A percentile compares a stretch with the other conserved stretches of the same genome.
Conservation (phyloP, 2,888 invertebrate species). For the Unio delphinus region DNA sequence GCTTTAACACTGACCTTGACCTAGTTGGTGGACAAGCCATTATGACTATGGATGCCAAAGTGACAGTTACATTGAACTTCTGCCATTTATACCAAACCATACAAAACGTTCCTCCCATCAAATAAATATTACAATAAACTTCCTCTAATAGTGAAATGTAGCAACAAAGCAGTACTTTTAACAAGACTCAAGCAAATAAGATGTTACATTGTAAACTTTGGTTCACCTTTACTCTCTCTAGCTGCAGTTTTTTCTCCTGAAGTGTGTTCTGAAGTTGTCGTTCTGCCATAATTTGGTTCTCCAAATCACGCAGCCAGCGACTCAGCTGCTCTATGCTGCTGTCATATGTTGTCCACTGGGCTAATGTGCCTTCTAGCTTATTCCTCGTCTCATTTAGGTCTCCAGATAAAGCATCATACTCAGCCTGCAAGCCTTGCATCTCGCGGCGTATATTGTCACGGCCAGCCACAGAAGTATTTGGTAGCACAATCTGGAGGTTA, state of each 20-base stretch:
- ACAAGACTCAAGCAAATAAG: too few species aligned
- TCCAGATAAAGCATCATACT: conserved; percentile 90
- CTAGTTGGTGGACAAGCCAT: too few species aligned
- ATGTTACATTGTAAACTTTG: background rate
- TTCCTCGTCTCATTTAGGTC: conserved; percentile 80
- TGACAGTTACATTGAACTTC: too few species aligned
- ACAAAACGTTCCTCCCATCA: background rate
- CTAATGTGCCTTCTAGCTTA: conserved; percentile 86
- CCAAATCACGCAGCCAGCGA: conserved; percentile 84
- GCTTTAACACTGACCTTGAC: too few species aligned
- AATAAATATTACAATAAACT: background rate
- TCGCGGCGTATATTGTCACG: conserved; percentile 89
- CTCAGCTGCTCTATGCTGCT: conserved; percentile 85
- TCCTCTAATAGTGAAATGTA: too few species aligned
- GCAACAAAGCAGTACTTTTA: too few species aligned
- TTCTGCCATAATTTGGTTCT: conserved; percentile 84
- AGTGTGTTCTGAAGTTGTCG: conserved; percentile 76
- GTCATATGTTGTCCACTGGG: conserved; percentile 95
- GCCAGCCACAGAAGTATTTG: conserved; percentile 92
- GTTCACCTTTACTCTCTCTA: conserved; percentile 91
- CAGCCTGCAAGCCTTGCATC: conserved; percentile 84
- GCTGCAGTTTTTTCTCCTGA: conserved; percentile 64
- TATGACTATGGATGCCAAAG: too few species aligned
- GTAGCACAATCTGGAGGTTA: conserved; percentile 71
- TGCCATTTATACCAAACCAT: too few species aligned